Evolutionary conservation across 1,140 invertebrate species (phyloP), one percentile per base, ranked within the genome.

Genomic region (Euwallacea fornicatus): DNA sequence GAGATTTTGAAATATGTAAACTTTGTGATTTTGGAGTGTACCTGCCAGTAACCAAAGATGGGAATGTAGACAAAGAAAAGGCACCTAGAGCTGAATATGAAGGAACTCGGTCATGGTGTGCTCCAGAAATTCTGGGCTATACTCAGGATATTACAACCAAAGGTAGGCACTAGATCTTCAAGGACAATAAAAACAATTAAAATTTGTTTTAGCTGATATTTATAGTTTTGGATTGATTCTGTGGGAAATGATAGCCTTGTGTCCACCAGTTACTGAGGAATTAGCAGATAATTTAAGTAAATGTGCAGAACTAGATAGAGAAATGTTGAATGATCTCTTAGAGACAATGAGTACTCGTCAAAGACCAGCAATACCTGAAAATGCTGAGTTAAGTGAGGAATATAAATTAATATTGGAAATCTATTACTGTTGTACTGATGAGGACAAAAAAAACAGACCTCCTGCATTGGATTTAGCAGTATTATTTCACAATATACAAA

Each of bases 11-110:
- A 54, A 84, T 83, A 0, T 90, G 91, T 58, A 95, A 95, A 80
- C 80, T 95, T 3, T 94, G 93, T 81, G 93, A 95, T 80, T 95
- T 95, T 85, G 93, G 93, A 15, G 91, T 93, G 10, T 88, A 89
- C 42, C 71, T 94, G 63, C 88, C 88, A 4, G 76, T 95, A 2
- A 88, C 88, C 58, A 81, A 88, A 67, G 83, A 89, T 76, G 86
- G 91, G 6, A 82, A 84, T 46, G 74, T 91, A 11, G 85, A 89
- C 74, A 83, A 82, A 42, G 80, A 81, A 11, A 87, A 85, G 67
- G 75, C 71, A 9, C 76, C 76, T 6, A 74, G 83, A 16, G 74
- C 77, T 63, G 75, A 77, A 47, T 91, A 84, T 85, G 83, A 87
- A 64, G 90, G 92, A 6, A 93, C 92, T n/a, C 83, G 86, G 76